Evolutionary conservation across 2,797 vertebrate genomes (phyloP).

Genomic region (Fundulus diaphanus): DNA sequence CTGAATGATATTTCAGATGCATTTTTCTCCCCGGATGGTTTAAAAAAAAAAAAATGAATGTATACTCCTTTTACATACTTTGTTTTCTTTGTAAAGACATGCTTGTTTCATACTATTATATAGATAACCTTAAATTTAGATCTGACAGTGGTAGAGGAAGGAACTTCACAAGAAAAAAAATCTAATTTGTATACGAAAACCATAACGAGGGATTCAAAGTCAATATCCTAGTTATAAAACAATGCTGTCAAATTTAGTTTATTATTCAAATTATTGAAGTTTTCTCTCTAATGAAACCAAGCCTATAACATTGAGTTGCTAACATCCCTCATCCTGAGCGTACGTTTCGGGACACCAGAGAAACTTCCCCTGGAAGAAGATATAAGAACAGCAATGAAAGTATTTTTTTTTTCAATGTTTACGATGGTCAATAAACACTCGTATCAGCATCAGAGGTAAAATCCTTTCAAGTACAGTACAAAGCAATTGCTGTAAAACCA

Average conservation of each 20-base stretch:
- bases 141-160: too few species aligned
- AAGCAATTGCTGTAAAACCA: neutral
- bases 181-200: too few species aligned
- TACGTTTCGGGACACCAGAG: too few species aligned
- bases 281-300: neutral
- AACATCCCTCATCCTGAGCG: neutral
- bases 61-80: neutral
- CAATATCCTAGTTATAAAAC: neutral
- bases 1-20: too few species aligned
- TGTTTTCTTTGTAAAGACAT: neutral
- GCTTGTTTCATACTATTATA: too few species aligned
- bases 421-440: neutral
- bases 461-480: too few species aligned
- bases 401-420: neutral
- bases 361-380: too few species aligned
- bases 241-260: neutral
- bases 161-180: neutral
- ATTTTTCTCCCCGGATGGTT: too few species aligned
- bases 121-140: neutral
- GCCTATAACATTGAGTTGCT: neutral
- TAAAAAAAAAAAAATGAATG: too few species aligned
- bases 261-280: neutral
- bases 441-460: too few species aligned
- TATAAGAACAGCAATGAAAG: too few species aligned
- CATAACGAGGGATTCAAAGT: neutral